Evolutionary conservation across 2,113 vertebrate genomes (phyloP).

Genomic region (Argyrosomus japonicus): DNA sequence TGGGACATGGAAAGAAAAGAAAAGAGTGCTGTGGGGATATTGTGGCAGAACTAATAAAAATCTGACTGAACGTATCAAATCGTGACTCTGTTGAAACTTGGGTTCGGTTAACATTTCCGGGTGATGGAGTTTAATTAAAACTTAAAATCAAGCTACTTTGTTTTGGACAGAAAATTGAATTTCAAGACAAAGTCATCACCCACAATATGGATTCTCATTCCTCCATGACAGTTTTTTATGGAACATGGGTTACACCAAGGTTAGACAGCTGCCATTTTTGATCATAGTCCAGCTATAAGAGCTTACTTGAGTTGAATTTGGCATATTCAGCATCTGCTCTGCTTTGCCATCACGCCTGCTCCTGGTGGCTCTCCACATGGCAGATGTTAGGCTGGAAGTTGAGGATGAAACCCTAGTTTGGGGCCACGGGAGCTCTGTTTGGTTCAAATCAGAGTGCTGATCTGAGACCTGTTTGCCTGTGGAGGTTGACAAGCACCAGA

Average conservation of each 20-base stretch:
- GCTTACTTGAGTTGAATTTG: conserved; percentile 17
- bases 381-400: conserved; percentile 32
- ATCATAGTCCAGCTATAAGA: conserved; percentile 1
- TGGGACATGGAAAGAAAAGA: neutral
- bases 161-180: neutral
- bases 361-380: conserved; percentile 41
- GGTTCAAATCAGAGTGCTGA: conserved; percentile 42
- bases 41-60: neutral
- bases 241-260: neutral
- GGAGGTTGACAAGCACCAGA: conserved; percentile 61
- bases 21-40: neutral
- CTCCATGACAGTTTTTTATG: too few relatives aligned
- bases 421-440: conserved; percentile 31
- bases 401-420: conserved; percentile 35
- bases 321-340: neutral
- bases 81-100: neutral
- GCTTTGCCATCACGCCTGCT: conserved; percentile 8
- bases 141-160: neutral
- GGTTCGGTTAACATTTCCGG: neutral
- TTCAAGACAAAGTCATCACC: neutral
- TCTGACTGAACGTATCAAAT: neutral
- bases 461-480: conserved; percentile 40
- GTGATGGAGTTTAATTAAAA: neutral
- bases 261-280: conserved; percentile 10
- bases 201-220: neutral